These are phyloP conservation scores for Lycaena phlaeas DNA, from an alignment of 2,888 invertebrate genomes.

Conservation along the genomic window DNA sequence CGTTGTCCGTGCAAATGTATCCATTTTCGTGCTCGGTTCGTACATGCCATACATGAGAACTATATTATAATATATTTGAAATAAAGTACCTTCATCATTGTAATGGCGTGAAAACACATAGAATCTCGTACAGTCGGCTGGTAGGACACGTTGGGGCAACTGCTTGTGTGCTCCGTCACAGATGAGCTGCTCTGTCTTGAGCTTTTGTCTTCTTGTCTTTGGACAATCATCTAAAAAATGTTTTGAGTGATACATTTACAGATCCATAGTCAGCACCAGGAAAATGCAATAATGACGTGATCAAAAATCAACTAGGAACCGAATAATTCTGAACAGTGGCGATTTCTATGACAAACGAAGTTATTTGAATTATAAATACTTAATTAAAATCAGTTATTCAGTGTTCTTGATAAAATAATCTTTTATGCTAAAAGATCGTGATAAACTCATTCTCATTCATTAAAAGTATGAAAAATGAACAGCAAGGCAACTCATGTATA, in stretches of 20 bases:
- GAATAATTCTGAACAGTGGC: too few species aligned
- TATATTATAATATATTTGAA: neutral
- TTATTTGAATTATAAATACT: too few species aligned
- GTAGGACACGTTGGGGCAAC: conserved; percentile 80
- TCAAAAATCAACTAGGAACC: too few species aligned
- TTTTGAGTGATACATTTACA: neutral
- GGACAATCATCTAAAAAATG: conserved; percentile 65
- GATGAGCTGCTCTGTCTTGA: conserved; percentile 63
- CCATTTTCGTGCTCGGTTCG: too few species aligned
- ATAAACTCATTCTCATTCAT: neutral
- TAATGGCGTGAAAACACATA: conserved; percentile 95
- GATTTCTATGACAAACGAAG: too few species aligned
- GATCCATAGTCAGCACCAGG: too few species aligned
- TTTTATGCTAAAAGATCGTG: neutral
- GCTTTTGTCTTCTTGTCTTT: conserved; percentile 66
- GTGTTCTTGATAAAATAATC: too few species aligned
- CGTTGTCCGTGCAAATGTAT: too few species aligned
- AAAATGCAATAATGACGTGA: too few species aligned
- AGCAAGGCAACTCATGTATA: neutral
- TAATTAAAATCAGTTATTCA: too few species aligned
- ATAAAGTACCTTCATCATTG: conserved; percentile 87
- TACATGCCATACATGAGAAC: too few species aligned
- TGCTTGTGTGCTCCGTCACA: conserved; percentile 66
- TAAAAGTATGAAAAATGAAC: neutral
- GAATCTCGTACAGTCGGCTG: conserved; percentile 91